Base-by-base conservation (phyloP, 2,113 vertebrate genomes). In the Hippoglossus stenolepis region DNA sequence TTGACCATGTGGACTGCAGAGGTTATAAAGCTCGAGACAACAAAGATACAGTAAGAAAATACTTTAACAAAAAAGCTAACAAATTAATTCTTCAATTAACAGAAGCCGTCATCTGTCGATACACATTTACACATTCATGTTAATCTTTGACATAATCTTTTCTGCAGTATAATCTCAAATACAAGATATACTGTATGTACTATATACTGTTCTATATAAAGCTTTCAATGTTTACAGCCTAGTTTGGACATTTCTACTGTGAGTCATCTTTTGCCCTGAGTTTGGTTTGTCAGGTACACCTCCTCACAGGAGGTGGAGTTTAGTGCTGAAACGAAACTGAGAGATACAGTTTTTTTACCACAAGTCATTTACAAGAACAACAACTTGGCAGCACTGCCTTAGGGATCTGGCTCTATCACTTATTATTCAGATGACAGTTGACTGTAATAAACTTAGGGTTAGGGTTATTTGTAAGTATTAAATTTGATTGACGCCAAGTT, bases 1-100 rank as follows among this genome's bases (percentile, higher is more conserved):
- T 4, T 0, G 74, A 85, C 2, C 86, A 94, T 21, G 91, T 96
- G 4, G 96, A 96, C 85, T 96, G 97, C 80, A 97, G 95, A 78
- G 96, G 96, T 64, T 97, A 95, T 5, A 91, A 96, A 70, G 76
- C 94, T 61, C 86, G 62, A 60, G 93, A 80, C 76, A 86, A 93
- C 45, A 96, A 95, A 89, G 84, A 84, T 54, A 94, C 86, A 63
- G 95, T 96, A 90, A 91, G 93, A 86, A 58, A 7, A 67, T 3
- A 7, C 9, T 5, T 38, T 31, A 64, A 26, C 4, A 24, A 56
- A 23, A 23, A 23, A 23, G 23, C 23, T 23, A 23, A 23, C 35
- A 8, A 47, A 24, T 23, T 2, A 3, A 26, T 12, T 12, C 15
- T 18, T 0, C 10, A 11, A 21, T 56, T 17, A 56, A 56, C 3